phyloP scores from a whole-genome alignment of 2,888 invertebrate species.

The Sipunculus nudus region DNA sequence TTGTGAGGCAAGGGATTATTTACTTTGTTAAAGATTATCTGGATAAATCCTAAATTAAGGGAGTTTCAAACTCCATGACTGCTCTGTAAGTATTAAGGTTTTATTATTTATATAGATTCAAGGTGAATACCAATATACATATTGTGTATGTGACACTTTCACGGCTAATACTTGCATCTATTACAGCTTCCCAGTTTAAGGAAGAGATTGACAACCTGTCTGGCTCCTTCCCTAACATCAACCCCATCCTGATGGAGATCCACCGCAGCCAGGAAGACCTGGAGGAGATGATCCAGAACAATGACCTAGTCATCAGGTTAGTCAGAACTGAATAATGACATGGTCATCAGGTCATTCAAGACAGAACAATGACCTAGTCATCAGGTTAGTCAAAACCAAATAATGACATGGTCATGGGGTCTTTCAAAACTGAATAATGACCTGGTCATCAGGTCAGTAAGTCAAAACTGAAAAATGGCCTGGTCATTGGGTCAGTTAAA shows the following conservation, averaged over 20 bases:
- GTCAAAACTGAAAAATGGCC: too few species aligned
- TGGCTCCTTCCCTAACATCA: constrained; percentile 74
- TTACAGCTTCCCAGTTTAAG: constrained; percentile 81
- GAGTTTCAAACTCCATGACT: too few species aligned
- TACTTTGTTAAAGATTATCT: too few species aligned
- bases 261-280: constrained; percentile 76
- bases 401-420: not conserved
- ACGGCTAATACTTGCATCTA: too few species aligned
- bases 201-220: constrained; percentile 89
- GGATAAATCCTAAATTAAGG: too few species aligned
- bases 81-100: too few species aligned
- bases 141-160: too few species aligned
- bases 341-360: not conserved
- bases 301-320: constrained; percentile 69
- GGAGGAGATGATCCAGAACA: constrained; percentile 76
- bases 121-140: too few species aligned
- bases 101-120: too few species aligned
- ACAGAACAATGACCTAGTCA: constrained; percentile 71
- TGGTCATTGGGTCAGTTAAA: not conserved
- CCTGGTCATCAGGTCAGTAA: constrained; percentile 69
- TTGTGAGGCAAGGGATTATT: too few species aligned
- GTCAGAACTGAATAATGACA: too few species aligned
- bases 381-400: constrained; percentile 67
- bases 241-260: constrained; percentile 85
- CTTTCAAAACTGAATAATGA: constrained; percentile 69